These are phyloP conservation scores for Myrmecophaga tridactyla DNA, from an alignment of 2,113 vertebrate genomes.

Conservation along the genomic window DNA sequence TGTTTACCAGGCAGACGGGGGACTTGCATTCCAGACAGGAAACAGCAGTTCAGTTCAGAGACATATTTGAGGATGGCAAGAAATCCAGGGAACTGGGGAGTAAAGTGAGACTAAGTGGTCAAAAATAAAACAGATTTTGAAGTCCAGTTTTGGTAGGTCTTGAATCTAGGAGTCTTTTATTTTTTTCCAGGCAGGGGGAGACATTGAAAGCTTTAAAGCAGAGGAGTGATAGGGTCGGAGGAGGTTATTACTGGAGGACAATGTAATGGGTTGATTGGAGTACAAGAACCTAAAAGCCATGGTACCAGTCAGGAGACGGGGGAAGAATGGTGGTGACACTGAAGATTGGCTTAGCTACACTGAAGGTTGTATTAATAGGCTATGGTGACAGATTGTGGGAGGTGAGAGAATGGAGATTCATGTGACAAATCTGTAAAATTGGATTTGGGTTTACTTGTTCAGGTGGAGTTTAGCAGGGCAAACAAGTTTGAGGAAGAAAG, in stretches of 20 bases:
- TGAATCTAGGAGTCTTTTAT: neutral
- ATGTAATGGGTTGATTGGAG: neutral
- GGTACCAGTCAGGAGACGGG: neutral
- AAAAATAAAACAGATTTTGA: neutral
- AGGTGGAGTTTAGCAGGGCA: neutral
- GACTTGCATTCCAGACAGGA: neutral
- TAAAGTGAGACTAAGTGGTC: neutral
- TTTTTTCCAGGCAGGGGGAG: slow-evolving; percentile 41
- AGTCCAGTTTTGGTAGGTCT: neutral
- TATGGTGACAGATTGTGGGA: neutral
- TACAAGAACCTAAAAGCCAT: neutral
- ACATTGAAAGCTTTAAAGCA: neutral
- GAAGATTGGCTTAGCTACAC: neutral
- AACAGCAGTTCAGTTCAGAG: neutral
- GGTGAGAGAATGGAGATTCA: neutral
- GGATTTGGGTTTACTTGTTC: neutral
- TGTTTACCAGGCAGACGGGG: neutral
- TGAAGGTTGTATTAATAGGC: neutral
- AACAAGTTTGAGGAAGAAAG: neutral
- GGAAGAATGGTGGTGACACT: no score
- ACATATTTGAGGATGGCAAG: neutral
- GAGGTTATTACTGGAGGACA: neutral
- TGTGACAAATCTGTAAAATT: neutral
- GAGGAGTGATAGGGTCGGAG: neutral
- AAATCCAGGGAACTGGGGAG: neutral